These are phyloP conservation scores for Melitaea athalia DNA, from an alignment of 2,888 invertebrate genomes.

Conservation along the genomic window DNA sequence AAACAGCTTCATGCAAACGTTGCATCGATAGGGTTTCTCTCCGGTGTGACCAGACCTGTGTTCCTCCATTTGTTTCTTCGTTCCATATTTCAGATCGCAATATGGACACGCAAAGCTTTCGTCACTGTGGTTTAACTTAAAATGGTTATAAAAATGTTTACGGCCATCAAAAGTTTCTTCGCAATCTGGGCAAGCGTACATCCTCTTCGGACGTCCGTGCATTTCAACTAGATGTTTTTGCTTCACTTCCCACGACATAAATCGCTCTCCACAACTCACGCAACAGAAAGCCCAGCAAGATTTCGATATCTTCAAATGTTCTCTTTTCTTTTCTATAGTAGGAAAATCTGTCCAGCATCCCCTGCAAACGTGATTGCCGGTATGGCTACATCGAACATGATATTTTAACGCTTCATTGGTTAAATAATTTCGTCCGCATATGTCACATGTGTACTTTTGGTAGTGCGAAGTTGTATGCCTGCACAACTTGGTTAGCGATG, in stretches of 20 bases:
- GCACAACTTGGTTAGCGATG: conserved; percentile 59
- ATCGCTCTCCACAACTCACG: conserved; percentile 62
- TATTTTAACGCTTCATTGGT: conserved; percentile 63
- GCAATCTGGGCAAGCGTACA: conserved; percentile 66
- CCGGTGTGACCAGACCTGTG: conserved; percentile 76
- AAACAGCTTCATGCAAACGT: conserved; percentile 74
- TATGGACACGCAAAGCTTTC: conserved; percentile 58
- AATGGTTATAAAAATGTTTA: conserved; percentile 64
- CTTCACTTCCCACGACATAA: conserved; percentile 67
- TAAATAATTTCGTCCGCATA: conserved; percentile 65
- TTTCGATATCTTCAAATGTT: conserved; percentile 57
- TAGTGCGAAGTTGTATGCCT: conserved; percentile 69
- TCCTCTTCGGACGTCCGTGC: conserved; percentile 53
- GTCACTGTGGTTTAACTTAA: conserved; percentile 60
- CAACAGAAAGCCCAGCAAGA: conserved; percentile 65
- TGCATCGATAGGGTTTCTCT: conserved; percentile 71
- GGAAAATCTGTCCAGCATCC: conserved; percentile 68
- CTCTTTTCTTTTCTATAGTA: conserved; percentile 52
- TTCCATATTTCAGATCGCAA: conserved; percentile 61
- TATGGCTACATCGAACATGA: conserved; percentile 62
- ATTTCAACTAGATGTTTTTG: conserved; percentile 57
- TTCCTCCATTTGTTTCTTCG: conserved; percentile 57
- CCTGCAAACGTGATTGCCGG: conserved; percentile 58
- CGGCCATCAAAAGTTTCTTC: conserved; percentile 52
- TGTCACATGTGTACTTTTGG: conserved; percentile 64